These are phyloP conservation scores for Proteles cristata DNA, from an alignment of 2,113 vertebrate genomes.

Conservation along the genomic window DNA sequence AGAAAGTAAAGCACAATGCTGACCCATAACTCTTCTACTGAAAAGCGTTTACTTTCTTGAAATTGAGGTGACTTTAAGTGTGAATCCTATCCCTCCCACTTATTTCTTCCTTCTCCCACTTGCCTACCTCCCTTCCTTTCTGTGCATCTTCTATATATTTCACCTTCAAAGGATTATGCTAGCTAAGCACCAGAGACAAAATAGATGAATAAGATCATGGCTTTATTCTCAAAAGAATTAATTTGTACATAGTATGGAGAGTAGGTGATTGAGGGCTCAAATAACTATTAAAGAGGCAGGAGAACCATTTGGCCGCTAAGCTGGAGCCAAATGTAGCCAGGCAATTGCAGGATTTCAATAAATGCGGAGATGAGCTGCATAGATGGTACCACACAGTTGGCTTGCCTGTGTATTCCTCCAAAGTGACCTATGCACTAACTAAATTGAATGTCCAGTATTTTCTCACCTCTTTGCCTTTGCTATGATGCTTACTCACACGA, in stretches of 20 bases:
- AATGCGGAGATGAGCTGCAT: background rate
- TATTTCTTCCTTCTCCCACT: background rate
- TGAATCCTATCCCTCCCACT: background rate
- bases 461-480: background rate
- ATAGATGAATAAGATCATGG: background rate
- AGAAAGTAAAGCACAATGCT: background rate
- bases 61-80: background rate
- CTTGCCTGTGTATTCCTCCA: background rate
- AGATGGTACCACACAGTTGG: background rate
- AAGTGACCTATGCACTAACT: background rate
- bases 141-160: background rate
- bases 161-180: background rate
- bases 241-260: background rate
- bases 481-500: background rate
- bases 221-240: slow-evolving; percentile 6
- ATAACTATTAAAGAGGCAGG: background rate
- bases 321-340: background rate
- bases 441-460: background rate
- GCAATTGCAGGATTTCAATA: background rate
- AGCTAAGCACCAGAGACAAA: background rate
- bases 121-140: background rate
- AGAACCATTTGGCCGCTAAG: background rate
- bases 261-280: background rate
- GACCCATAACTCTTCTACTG: background rate
- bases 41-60: background rate